A percentile compares a stretch with the other conserved stretches of the same genome.
phyloP scores from a whole-genome alignment of 2,113 vertebrate species.

The Lagenorhynchus albirostris region DNA sequence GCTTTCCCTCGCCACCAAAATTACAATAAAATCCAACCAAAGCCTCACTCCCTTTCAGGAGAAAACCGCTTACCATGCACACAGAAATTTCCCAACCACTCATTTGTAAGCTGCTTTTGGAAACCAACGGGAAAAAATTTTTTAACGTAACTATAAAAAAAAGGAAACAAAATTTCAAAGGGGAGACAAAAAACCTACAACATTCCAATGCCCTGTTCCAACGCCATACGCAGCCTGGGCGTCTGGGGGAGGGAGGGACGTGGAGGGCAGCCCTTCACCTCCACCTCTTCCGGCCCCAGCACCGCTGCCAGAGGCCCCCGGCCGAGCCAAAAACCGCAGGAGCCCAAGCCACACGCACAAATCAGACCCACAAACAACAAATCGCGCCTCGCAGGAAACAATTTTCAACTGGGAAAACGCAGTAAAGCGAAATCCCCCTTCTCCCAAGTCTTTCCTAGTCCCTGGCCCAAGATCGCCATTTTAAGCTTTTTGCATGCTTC shows the following conservation, averaged over 20 bases:
- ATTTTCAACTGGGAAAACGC: constrained; percentile 54
- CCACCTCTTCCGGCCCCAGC: constrained; percentile 60
- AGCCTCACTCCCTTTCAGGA: constrained; percentile 43
- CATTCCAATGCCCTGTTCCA: constrained; percentile 40
- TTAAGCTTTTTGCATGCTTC: constrained; percentile 64
- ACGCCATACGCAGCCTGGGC: constrained; percentile 28
- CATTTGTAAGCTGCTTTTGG: constrained; percentile 54
- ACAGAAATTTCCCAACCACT: constrained; percentile 52
- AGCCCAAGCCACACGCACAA: constrained; percentile 29
- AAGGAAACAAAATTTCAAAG: background rate
- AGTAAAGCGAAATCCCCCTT: constrained; percentile 15
- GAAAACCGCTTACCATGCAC: constrained; percentile 58
- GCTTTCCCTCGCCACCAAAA: constrained; percentile 35
- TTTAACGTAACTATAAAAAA: background rate
- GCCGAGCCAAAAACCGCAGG: constrained; percentile 35
- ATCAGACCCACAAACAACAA: constrained; percentile 56
- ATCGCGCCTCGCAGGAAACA: constrained; percentile 38
- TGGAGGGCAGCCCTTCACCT: constrained; percentile 52
- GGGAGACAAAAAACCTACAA: background rate
- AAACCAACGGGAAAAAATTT: constrained; percentile 22
- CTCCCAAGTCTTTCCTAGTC: background rate
- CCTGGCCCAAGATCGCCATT: constrained; percentile 70
- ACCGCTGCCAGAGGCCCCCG: background rate
- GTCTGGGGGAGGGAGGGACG: constrained; percentile 18
- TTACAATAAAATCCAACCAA: constrained; percentile 52